phyloP scores from a whole-genome alignment of 2,113 vertebrate genomes.

The Amphiprion ocellaris region DNA sequence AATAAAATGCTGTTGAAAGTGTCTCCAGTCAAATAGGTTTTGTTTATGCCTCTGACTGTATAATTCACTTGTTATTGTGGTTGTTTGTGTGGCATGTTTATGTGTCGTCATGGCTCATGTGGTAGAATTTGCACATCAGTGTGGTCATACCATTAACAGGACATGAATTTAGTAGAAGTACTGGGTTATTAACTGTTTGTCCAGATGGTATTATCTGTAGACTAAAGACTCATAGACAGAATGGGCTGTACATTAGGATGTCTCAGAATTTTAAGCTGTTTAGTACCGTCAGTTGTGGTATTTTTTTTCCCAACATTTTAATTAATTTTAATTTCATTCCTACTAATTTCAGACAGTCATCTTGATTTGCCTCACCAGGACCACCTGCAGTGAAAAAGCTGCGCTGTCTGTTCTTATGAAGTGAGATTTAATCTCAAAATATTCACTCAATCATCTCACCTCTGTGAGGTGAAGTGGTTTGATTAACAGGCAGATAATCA shows the following conservation, averaged over 20 bases:
- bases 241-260: background rate
- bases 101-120: constrained; percentile 34
- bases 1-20: constrained; percentile 57
- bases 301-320: constrained; percentile 3
- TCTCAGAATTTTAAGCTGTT: constrained; percentile 1
- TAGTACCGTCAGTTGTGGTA: background rate
- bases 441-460: constrained; percentile 39
- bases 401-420: constrained; percentile 6
- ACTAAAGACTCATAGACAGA: background rate
- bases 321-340: constrained; percentile 55
- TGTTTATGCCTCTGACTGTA: constrained; percentile 48
- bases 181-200: constrained; percentile 25
- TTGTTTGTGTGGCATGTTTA: constrained; percentile 22
- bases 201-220: background rate
- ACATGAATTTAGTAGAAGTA: constrained; percentile 6
- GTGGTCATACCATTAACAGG: constrained; percentile 15
- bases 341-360: constrained; percentile 45
- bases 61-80: constrained; percentile 36
- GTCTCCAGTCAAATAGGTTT: constrained; percentile 46
- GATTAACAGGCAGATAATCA: constrained; percentile 59
- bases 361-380: constrained; percentile 53
- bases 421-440: constrained; percentile 31
- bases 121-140: constrained; percentile 33
- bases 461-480: constrained; percentile 50
- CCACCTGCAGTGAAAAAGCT: constrained; percentile 7